phyloP scores from a whole-genome alignment of 2,888 invertebrate genomes.

The Cylindroiulus punctatus region DNA sequence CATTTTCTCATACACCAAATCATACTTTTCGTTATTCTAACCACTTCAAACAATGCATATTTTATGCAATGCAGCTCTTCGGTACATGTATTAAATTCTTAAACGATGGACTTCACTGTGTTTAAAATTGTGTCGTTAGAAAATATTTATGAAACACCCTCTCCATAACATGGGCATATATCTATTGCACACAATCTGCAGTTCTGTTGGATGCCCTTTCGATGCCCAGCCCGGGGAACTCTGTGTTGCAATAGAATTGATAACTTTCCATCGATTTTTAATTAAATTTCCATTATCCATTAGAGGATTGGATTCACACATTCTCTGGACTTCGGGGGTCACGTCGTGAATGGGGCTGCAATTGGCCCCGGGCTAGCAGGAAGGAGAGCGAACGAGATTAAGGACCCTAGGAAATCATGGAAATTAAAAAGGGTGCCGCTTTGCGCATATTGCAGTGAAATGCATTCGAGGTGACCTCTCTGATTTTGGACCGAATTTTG shows the following conservation, averaged over 20 bases:
- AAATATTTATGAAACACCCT: background rate
- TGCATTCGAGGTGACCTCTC: constrained; percentile 15
- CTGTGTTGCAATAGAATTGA: constrained; percentile 55
- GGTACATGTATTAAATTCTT: background rate
- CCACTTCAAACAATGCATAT: too few species aligned
- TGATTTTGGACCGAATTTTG: background rate
- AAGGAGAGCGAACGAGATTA: constrained; percentile 31
- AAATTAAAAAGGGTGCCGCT: background rate
- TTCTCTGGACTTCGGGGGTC: constrained; percentile 49
- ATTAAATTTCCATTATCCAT: constrained; percentile 59
- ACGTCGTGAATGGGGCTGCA: background rate
- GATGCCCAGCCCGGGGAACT: background rate
- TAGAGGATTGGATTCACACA: constrained; percentile 57
- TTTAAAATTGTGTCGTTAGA: background rate
- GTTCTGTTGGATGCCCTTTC: background rate
- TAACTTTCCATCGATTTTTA: constrained; percentile 58
- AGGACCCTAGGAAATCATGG: constrained; percentile 15
- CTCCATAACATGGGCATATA: background rate
- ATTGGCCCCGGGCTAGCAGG: constrained; percentile 22
- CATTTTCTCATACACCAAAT: too few species aligned
- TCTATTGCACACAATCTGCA: too few species aligned
- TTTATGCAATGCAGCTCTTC: too few species aligned
- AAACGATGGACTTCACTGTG: background rate
- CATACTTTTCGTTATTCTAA: too few species aligned
- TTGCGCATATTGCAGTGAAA: background rate